Conservation (phyloP, 2,113 vertebrate species). For the Gymnarchus niloticus region DNA sequence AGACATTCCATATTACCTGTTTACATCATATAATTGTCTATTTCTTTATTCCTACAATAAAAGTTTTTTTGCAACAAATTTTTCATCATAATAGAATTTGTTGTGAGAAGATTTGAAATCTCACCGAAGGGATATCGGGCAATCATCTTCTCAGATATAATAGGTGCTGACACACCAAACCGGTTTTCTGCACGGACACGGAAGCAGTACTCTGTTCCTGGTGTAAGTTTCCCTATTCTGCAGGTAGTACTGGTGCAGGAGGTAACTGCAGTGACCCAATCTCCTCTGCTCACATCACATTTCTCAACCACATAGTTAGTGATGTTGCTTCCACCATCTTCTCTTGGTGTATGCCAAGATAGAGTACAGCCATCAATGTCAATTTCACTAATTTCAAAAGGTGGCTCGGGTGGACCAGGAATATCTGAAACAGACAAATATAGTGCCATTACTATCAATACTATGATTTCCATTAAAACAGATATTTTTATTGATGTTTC, state of each 20-base stretch:
- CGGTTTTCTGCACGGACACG: conserved; percentile 93
- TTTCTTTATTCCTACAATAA: neutral
- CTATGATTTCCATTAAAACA: conserved; percentile 27
- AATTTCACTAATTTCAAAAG: conserved; percentile 82
- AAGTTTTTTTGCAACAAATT: neutral
- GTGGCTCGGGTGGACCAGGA: conserved; percentile 89
- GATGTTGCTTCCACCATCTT: conserved; percentile 93
- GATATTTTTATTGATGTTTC: conserved; percentile 9
- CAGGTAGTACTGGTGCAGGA: conserved; percentile 92
- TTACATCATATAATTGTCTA: neutral
- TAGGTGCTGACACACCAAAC: conserved; percentile 87
- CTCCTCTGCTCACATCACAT: conserved; percentile 86
- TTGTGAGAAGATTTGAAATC: conserved; percentile 39
- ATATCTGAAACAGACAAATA: conserved; percentile 64
- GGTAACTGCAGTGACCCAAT: conserved; percentile 79
- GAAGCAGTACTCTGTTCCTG: conserved; percentile 89
- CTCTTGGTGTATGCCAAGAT: conserved; percentile 85
- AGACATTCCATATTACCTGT: neutral
- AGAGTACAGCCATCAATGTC: conserved; percentile 87
- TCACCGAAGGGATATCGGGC: conserved; percentile 89
- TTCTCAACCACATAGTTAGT: conserved; percentile 95
- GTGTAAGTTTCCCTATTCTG: conserved; percentile 79
- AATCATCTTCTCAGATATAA: conserved; percentile 78
- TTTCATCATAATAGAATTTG: neutral
- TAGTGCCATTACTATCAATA: neutral